A percentile compares a stretch with the other conserved stretches of the same genome.
These are phyloP conservation scores for Clytia hemisphaerica DNA, from an alignment of 30 jellyfish, hydroid and myxozoan genomes.

Conservation along the genomic window DNA sequence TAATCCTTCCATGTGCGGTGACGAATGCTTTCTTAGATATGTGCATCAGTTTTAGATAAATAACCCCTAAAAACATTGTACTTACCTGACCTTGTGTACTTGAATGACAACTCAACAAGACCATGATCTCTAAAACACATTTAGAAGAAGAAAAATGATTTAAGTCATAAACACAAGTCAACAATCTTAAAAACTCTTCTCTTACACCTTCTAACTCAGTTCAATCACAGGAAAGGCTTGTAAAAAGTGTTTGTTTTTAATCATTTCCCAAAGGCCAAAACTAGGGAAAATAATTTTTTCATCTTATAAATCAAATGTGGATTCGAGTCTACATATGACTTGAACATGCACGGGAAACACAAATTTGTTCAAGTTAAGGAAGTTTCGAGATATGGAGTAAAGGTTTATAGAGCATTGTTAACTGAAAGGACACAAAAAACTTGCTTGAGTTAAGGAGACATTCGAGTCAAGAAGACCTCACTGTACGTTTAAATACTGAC, in stretches of 20 bases:
- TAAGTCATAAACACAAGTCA: neutral
- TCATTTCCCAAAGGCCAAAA: neutral
- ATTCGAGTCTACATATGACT: too few relatives aligned
- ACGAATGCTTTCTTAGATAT: too few relatives aligned
- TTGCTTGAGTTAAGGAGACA: conserved; percentile 32
- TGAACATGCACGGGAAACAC: too few relatives aligned
- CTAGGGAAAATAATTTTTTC: too few relatives aligned
- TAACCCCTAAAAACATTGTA: too few relatives aligned
- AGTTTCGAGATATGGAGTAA: too few relatives aligned
- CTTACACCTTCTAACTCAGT: neutral
- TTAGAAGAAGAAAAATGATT: neutral
- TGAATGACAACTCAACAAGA: conserved; percentile 70
- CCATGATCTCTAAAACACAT: conserved; percentile 35
- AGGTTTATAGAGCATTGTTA: too few relatives aligned
- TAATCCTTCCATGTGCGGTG: too few relatives aligned
- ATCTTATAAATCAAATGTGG: too few relatives aligned
- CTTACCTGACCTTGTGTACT: conserved; percentile 89
- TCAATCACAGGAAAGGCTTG: neutral
- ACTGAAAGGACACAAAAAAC: conserved; percentile 19
- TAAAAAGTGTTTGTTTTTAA: neutral
- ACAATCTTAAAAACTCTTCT: conserved; percentile 22
- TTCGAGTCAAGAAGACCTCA: conserved; percentile 19
- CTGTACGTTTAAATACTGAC: neutral
- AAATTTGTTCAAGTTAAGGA: too few relatives aligned
- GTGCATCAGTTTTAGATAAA: too few relatives aligned